These are phyloP conservation scores for Tachina fera DNA, from an alignment of 2,888 invertebrate species.

Conservation along the genomic window DNA sequence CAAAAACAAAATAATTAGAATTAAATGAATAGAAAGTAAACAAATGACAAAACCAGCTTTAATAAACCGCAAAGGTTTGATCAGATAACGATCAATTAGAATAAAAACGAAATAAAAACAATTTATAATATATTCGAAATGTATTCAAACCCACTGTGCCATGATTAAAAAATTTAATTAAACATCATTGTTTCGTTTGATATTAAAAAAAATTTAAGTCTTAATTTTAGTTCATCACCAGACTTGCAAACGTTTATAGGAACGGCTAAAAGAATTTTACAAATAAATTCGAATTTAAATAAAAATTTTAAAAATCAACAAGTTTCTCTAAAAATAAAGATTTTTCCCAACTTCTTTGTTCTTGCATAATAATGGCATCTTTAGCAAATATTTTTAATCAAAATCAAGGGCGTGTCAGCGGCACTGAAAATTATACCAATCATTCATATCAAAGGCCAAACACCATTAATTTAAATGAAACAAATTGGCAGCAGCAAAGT, in stretches of 20 bases:
- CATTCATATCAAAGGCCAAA: slow-evolving; percentile 31
- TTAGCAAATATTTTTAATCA: slow-evolving; percentile 55
- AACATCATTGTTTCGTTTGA: slow-evolving; percentile 53
- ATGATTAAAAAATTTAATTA: slow-evolving; percentile 67
- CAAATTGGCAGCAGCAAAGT: slow-evolving; percentile 13
- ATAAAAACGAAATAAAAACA: slow-evolving; percentile 26
- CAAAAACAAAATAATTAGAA: neutral
- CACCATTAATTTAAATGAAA: slow-evolving; percentile 14
- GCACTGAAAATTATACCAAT: slow-evolving; percentile 47
- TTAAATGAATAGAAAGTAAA: slow-evolving; percentile 33
- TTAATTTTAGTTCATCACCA: slow-evolving; percentile 65
- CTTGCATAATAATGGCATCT: slow-evolving; percentile 46
- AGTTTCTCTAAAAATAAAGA: slow-evolving; percentile 10
- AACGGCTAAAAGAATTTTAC: slow-evolving; percentile 17
- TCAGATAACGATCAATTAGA: slow-evolving; percentile 13
- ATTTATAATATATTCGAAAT: slow-evolving; percentile 7
- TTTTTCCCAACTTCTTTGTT: slow-evolving; percentile 38
- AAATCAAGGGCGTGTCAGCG: slow-evolving; percentile 37
- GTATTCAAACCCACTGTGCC: slow-evolving; percentile 59
- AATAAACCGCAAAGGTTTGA: slow-evolving; percentile 8
- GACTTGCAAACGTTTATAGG: slow-evolving; percentile 50
- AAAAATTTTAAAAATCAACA: slow-evolving; percentile 9
- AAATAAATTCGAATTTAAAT: neutral
- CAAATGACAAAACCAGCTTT: slow-evolving; percentile 5
- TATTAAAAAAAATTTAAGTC: slow-evolving; percentile 48